A percentile compares a stretch with the other conserved stretches of the same genome.
Evolutionary conservation across 2,888 invertebrate species (phyloP).

Genomic region (Metalampra italica): DNA sequence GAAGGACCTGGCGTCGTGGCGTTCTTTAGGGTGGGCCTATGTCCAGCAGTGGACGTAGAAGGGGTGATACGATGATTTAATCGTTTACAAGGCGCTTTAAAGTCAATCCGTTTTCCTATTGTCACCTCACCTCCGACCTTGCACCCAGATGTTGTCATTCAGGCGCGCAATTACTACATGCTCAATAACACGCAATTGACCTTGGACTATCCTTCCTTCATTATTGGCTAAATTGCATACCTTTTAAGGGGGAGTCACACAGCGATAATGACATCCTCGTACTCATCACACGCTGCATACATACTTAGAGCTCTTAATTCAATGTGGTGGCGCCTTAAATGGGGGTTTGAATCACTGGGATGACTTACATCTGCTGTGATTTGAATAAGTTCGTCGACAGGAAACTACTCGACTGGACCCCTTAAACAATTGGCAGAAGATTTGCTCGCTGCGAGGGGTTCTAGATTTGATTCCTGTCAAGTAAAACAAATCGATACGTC

Average conservation of each 20-base stretch:
- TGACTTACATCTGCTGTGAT: neutral
- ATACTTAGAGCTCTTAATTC: constrained; percentile 38
- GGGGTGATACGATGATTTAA: no score
- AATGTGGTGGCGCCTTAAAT: constrained; percentile 5
- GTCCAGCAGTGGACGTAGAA: no score
- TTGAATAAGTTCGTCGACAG: neutral
- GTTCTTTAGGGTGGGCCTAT: no score
- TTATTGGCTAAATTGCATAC: constrained; percentile 65
- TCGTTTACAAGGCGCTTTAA: no score
- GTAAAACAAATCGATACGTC: no score
- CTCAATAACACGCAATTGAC: constrained; percentile 44
- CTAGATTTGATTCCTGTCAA: neutral
- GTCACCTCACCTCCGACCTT: neutral
- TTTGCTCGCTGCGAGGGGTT: neutral
- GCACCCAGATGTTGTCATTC: neutral
- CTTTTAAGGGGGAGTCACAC: constrained; percentile 54
- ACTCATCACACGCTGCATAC: constrained; percentile 24
- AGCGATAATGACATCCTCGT: constrained; percentile 63
- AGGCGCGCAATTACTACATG: constrained; percentile 9
- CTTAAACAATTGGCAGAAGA: no score
- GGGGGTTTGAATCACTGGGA: constrained; percentile 3
- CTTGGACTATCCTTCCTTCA: constrained; percentile 55
- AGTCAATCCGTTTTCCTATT: no score
- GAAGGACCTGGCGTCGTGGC: no score
- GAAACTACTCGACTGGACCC: neutral